A percentile compares a stretch with the other conserved stretches of the same genome.
phyloP scores from a whole-genome alignment of 2,113 vertebrate species.

The Budorcas taxicolor region DNA sequence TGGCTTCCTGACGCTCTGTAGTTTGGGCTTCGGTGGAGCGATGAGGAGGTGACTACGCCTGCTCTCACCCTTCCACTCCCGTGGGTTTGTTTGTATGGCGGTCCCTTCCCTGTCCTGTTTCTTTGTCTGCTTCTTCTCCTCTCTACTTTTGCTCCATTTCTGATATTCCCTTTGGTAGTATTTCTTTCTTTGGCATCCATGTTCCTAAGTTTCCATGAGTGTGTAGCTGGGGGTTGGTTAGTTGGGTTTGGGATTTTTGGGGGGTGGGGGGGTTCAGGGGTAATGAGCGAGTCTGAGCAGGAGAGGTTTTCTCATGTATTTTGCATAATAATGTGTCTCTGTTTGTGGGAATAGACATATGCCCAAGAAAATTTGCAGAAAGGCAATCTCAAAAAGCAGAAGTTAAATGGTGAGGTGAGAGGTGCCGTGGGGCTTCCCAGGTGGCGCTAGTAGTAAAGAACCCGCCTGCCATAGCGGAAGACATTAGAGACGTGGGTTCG shows the following conservation, averaged over 20 bases:
- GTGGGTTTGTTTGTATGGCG: rapidly evolving
- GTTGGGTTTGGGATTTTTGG: neutral
- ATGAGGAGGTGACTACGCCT: neutral
- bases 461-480: neutral
- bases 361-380: neutral
- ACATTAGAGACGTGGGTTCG: neutral
- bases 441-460: neutral
- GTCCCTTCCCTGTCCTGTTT: neutral
- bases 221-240: neutral
- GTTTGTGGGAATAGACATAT: rapidly evolving
- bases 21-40: neutral
- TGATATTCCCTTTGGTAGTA: neutral
- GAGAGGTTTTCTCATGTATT: neutral
- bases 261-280: rapidly evolving
- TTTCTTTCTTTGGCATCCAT: neutral
- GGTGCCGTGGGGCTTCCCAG: neutral
- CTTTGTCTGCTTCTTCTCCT: neutral
- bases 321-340: neutral
- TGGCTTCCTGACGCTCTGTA: neutral
- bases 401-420: neutral
- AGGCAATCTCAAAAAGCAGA: neutral
- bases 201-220: neutral
- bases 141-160: neutral
- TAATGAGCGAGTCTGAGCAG: neutral
- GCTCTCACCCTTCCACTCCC: rapidly evolving